Evolutionary conservation across 1,140 invertebrate genomes (phyloP), one percentile per base, ranked within the genome.

Genomic region (Coenobita brevimanus): DNA sequence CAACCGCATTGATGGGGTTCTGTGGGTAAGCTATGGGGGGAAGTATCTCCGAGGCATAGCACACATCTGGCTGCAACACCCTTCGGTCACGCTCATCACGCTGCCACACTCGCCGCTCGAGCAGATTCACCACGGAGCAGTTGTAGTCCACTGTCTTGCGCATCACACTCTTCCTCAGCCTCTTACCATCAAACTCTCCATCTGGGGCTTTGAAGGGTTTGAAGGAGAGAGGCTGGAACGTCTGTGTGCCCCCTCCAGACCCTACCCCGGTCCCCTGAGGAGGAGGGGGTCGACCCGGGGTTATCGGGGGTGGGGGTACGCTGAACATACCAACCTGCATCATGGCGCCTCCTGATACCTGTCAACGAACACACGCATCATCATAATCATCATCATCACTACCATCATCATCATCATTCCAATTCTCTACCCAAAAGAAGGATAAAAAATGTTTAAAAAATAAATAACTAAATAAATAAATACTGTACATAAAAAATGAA

Each of bases 141-240:
- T 99, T 99, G 93, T 99, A 99, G 94, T 99, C 98, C 62, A 99
- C 97, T 62, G 98, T 99, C 94, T 99, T 99, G 91, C 98, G 94
- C 95, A 99, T 98, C 82, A 99, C 97, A 89, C 97, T 97, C 94
- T 99, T 99, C 91, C 98, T 93, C 83, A 99, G 94, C 86, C 98
- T 95, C 94, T 99, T 99, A 43, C 98, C 98, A 94, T 99, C 98
- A 92, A 98, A 98, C 92, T 98, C 97, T 41, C 89, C 88, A 76
- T 90, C 89, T n/a, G 89, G 89, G 41, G 89, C 84, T 62, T 89
- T 89, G 60, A 89, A 89, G 10, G 89, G 84, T 17, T 89, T 89
- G 83, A 89, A 86, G 13, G 84, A 82, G 21, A 89, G 57, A 17
- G 89, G 62, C 43, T 89, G 89, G 73, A 89, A 89, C 17, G 75